Percentiles rank a stretch among this genome's conserved stretches.
Conservation (phyloP, 2,113 vertebrate species). For the Petrocephalus microphthalmus region DNA sequence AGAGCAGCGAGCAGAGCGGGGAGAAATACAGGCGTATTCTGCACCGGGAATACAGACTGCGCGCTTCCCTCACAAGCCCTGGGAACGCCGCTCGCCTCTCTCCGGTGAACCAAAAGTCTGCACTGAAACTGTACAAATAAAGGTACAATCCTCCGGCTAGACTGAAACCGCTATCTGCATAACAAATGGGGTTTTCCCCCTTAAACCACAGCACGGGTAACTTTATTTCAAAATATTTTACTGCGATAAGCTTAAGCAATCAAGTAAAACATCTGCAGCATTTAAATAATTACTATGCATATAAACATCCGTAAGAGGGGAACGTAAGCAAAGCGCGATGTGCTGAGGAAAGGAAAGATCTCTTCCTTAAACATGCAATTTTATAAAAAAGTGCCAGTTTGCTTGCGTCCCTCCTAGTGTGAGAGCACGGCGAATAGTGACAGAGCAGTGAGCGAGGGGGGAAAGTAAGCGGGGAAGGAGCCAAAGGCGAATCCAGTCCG, state of each 20-base stretch:
- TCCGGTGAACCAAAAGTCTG: not conserved
- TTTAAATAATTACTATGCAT: not conserved
- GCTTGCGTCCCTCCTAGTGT: conserved; percentile 19
- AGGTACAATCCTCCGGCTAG: not conserved
- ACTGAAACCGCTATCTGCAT: not conserved
- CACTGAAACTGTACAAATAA: not conserved
- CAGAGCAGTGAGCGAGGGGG: not conserved
- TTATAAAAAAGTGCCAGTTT: conserved; percentile 2
- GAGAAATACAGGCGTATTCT: not conserved
- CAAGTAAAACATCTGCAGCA: not conserved
- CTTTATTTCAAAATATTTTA: not conserved
- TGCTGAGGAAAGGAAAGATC: not conserved
- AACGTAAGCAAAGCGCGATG: not conserved
- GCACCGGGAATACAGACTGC: not conserved
- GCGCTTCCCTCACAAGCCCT: not conserved
- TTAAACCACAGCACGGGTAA: not conserved
- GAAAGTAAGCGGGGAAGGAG: conserved; percentile 20
- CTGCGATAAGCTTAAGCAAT: not conserved
- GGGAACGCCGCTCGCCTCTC: not conserved
- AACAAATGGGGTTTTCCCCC: not conserved
- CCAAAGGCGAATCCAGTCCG: conserved; percentile 42
- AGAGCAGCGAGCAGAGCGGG: not conserved
- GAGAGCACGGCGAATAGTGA: conserved; percentile 3
- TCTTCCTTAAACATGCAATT: conserved; percentile 11
- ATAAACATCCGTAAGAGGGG: not conserved